A percentile compares a stretch with the other conserved stretches of the same genome.
Evolutionary conservation across 2,113 vertebrate genomes (phyloP).

Genomic region (Hyperopisus bebe): DNA sequence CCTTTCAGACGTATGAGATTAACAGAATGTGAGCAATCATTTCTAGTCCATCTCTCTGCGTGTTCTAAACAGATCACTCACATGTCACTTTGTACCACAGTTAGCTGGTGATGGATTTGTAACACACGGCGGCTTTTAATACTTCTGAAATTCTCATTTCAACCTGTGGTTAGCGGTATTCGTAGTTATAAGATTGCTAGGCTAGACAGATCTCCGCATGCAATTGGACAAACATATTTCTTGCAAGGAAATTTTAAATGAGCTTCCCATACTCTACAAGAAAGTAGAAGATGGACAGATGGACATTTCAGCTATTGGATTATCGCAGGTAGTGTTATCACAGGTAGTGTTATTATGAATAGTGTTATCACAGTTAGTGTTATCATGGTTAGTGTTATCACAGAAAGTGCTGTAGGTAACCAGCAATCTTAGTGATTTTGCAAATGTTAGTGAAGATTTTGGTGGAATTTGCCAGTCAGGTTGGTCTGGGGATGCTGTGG

Average conservation of each 20-base stretch:
- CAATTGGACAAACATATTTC: background rate
- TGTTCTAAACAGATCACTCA: background rate
- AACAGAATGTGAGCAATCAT: background rate
- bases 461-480: background rate
- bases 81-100: background rate
- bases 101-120: background rate
- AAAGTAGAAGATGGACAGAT: background rate
- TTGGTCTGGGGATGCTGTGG: background rate
- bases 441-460: background rate
- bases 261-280: background rate
- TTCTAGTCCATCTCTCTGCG: background rate
- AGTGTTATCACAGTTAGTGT: background rate
- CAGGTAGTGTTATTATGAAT: background rate
- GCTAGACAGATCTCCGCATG: background rate
- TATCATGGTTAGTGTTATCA: background rate
- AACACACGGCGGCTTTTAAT: background rate
- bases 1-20: background rate
- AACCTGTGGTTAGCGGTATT: background rate
- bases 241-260: background rate
- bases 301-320: background rate
- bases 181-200: background rate
- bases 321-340: background rate
- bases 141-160: background rate
- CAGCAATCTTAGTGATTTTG: background rate
- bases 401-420: background rate